Evolutionary conservation across 2,888 invertebrate species (phyloP), one percentile per base, ranked within the genome.

Genomic region (Ornithoptera priamus): DNA sequence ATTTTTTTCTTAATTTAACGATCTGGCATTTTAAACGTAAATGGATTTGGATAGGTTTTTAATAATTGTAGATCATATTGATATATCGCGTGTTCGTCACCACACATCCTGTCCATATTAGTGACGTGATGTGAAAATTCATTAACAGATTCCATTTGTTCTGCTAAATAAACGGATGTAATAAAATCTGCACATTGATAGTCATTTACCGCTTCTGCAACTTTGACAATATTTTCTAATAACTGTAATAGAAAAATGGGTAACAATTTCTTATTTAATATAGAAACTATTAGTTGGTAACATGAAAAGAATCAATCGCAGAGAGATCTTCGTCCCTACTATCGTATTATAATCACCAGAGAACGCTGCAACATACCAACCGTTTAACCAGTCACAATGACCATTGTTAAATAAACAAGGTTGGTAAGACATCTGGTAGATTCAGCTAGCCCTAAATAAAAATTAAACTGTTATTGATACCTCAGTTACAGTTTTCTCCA

Each of bases 131-230:
- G 74, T 15, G 81, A 73, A 30, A 85, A 72, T 71, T 83, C 81
- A 75, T 80, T 73, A 60, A 85, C 75, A n/a, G 83, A 79, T 66
- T 71, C 62, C 72, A 82, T 79, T 76, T 85, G 84, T 53, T 85
- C 84, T 15, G 68, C 68, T 56, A 85, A 74, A 69, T 81, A 84
- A 30, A 77, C 74, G 20, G 81, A 78, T 62, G 81, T 85, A 5
- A 85, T 73, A 72, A 78, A 82, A 73, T 85, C 81, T 57, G 79
- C 80, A 74, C 78, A 81, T 56, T 85, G 83, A 67, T 78, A 78
- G 73, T 85, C 85, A 68, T 81, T 80, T 4, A 75, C 70, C n/a
- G 76, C 72, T 71, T 81, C 83, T 24, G 85, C 81, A 42, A 75
- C 71, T 46, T 58, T 69, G 20, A 84, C 74, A 59, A 81, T 59